Percentiles rank a stretch among this genome's conserved stretches.
Evolutionary conservation across 2,113 vertebrate species (phyloP).

Genomic region (Solenodon paradoxus): DNA sequence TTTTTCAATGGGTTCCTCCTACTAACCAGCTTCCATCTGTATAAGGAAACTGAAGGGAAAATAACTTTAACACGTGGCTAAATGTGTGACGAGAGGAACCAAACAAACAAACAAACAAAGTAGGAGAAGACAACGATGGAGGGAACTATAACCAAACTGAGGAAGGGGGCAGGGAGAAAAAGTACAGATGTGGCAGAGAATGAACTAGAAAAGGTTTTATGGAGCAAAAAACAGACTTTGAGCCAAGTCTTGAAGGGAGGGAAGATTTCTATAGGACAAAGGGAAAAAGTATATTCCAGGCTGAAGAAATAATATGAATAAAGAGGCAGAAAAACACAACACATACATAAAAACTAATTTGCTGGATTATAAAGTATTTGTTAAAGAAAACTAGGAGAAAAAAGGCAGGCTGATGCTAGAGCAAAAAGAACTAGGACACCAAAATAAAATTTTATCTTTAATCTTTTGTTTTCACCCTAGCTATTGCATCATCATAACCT

Average conservation of each 20-base stretch:
- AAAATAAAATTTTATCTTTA: not conserved
- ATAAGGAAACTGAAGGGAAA: not conserved
- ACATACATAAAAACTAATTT: not conserved
- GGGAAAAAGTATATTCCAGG: not conserved
- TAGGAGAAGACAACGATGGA: not conserved
- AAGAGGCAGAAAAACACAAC: not conserved
- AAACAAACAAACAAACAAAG: not conserved
- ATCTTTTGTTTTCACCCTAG: not conserved
- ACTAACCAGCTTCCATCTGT: not conserved
- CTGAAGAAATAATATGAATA: not conserved
- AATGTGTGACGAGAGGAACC: not conserved
- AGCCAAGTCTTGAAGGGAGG: not conserved
- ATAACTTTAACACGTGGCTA: not conserved
- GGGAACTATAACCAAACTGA: not conserved
- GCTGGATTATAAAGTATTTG: not conserved
- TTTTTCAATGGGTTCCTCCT: not conserved
- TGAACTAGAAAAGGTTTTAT: slow-evolving; percentile 9
- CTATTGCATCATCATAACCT: not conserved
- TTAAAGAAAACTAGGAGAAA: slow-evolving; percentile 15
- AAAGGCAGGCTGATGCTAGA: not conserved
- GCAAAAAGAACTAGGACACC: not conserved
- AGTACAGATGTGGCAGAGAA: not conserved
- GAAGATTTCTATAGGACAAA: not conserved
- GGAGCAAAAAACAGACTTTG: not conserved
- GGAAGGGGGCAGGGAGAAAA: not conserved